phyloP scores from a whole-genome alignment of 2,113 vertebrate genomes.

The Craseonycteris thonglongyai region DNA sequence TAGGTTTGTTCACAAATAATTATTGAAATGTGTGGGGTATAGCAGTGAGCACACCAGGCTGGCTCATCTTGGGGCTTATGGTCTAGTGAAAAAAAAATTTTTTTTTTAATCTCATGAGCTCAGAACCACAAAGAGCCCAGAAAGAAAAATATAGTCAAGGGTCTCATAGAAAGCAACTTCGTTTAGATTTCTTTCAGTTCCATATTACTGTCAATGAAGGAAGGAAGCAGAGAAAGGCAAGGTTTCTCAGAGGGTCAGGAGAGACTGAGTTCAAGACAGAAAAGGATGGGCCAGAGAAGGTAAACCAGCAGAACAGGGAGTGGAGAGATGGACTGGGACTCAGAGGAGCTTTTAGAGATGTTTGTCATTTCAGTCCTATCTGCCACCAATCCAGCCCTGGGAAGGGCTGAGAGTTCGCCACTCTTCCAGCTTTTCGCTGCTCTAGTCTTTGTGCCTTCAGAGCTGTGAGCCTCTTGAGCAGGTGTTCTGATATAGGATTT shows the following conservation, averaged over 20 bases:
- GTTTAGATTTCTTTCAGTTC: conserved; percentile 14
- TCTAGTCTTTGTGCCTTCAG: background rate
- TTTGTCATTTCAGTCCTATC: background rate
- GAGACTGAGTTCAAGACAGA: background rate
- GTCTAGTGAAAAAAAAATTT: background rate
- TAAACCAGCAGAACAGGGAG: background rate
- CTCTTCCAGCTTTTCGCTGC: background rate
- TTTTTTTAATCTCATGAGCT: background rate
- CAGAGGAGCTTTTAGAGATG: background rate
- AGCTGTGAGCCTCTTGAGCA: background rate
- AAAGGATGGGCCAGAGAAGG: background rate
- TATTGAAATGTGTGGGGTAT: background rate
- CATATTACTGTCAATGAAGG: background rate
- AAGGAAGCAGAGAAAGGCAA: background rate
- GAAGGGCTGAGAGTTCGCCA: background rate
- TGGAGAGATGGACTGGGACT: fast-evolving
- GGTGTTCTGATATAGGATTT: background rate
- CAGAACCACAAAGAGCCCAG: background rate
- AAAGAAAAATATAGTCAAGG: background rate
- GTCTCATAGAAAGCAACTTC: background rate
- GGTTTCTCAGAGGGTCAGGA: background rate
- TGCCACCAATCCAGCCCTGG: background rate
- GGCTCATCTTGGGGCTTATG: background rate
- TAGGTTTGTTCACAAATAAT: background rate
- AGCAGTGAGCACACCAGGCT: background rate